Evolutionary conservation across 1,140 invertebrate genomes (phyloP).

Genomic region (Myzus persicae): DNA sequence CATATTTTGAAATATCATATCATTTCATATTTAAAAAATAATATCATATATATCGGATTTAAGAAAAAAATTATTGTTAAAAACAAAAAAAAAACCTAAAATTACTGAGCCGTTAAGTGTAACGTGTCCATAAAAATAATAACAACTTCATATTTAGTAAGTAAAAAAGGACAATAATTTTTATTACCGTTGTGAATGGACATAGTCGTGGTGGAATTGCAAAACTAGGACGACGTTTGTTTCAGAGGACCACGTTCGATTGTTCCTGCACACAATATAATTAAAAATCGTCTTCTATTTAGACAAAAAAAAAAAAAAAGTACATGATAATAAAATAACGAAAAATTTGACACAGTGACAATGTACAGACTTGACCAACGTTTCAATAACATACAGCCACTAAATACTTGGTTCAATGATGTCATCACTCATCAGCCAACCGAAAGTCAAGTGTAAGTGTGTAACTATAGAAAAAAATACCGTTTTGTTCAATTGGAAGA

Average conservation of each 20-base stretch:
- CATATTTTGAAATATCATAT: constrained; percentile 23
- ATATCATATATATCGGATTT: constrained; percentile 26
- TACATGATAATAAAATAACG: background rate
- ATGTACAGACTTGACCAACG: background rate
- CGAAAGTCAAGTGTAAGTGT: background rate
- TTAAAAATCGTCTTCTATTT: constrained; percentile 54
- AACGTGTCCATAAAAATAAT: constrained; percentile 56
- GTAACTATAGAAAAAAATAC: background rate
- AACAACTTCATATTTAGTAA: constrained; percentile 43
- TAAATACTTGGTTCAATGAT: background rate
- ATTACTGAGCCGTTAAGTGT: constrained; percentile 48
- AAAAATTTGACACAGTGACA: constrained; percentile 27
- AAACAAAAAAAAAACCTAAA: background rate
- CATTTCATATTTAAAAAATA: background rate
- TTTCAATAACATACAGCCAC: background rate
- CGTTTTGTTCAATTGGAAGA: background rate
- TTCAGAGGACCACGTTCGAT: constrained; percentile 34
- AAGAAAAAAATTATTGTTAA: background rate
- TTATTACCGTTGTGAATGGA: constrained; percentile 45
- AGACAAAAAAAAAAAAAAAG: background rate
- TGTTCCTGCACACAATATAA: constrained; percentile 35
- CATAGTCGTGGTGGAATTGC: background rate
- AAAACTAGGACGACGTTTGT: constrained; percentile 49
- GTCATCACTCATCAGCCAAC: background rate
- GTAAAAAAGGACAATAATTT: constrained; percentile 53